Conservation (phyloP, 2,888 invertebrate genomes). For the Griposia aprilina region DNA sequence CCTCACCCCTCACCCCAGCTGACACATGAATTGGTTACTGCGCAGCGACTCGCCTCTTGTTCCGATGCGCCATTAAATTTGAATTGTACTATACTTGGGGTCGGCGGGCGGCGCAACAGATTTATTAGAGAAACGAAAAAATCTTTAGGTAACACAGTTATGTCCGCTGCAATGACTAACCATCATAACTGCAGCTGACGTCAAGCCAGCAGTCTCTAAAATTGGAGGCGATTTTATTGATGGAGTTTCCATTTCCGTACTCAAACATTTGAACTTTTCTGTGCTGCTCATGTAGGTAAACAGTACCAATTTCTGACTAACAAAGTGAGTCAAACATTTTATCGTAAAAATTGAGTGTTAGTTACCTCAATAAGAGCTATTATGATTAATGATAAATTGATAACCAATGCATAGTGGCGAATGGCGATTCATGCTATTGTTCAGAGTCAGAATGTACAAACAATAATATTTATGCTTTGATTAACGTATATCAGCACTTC, state of each 20-base stretch:
- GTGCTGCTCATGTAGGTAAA: background rate
- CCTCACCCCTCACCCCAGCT: too few relatives aligned
- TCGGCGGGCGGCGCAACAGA: background rate
- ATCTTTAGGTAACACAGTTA: background rate
- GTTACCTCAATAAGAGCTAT: conserved; percentile 18
- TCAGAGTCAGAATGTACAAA: conserved; percentile 38
- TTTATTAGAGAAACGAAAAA: background rate
- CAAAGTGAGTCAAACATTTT: conserved; percentile 38
- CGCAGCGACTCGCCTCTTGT: too few relatives aligned
- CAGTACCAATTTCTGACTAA: conserved; percentile 20
- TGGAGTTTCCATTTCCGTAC: background rate
- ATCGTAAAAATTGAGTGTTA: conserved; percentile 39
- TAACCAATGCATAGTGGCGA: conserved; percentile 35
- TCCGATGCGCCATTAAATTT: too few relatives aligned
- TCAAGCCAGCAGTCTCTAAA: too few relatives aligned
- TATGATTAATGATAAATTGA: conserved; percentile 43
- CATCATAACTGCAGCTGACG: background rate
- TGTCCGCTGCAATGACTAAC: background rate
- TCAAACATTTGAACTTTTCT: background rate
- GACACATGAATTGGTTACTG: too few relatives aligned
- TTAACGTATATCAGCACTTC: conserved; percentile 22
- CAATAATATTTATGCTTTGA: conserved; percentile 55
- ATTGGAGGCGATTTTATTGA: background rate
- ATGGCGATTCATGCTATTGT: conserved; percentile 46
- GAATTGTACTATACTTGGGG: background rate